A percentile compares a stretch with the other conserved stretches of the same genome.
phyloP scores from a whole-genome alignment of 2,888 invertebrate species.

The Coleophora flavipennella region DNA sequence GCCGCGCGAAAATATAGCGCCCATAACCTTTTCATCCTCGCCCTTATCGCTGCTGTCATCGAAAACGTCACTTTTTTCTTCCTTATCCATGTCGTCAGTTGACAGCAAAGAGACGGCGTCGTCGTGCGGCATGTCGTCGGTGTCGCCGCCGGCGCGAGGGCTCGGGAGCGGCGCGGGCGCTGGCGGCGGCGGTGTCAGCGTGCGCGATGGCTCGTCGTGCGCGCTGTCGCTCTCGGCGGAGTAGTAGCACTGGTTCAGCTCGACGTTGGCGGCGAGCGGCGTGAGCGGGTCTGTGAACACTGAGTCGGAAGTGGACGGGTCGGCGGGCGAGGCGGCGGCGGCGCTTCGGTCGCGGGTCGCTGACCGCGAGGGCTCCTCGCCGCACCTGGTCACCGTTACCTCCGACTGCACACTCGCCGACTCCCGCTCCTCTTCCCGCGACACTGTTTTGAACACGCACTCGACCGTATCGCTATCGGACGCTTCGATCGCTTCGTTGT shows the following conservation, averaged over 20 bases:
- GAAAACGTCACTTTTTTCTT: conserved; percentile 52
- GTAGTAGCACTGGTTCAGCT: conserved; percentile 76
- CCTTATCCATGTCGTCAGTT: conserved; percentile 42
- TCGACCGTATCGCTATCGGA: conserved; percentile 65
- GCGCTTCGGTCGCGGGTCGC: conserved; percentile 57
- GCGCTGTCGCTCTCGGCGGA: conserved; percentile 74
- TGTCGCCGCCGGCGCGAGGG: conserved; percentile 16
- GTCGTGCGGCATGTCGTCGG: conserved; percentile 49
- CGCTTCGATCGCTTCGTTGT: conserved; percentile 54
- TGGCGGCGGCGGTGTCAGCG: conserved; percentile 33
- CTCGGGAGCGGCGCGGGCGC: conserved; percentile 16
- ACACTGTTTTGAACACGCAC: conserved; percentile 52
- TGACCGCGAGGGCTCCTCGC: conserved; percentile 45
- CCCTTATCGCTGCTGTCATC: conserved; percentile 51
- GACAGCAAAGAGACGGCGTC: conserved; percentile 46
- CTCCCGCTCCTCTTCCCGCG: conserved; percentile 37
- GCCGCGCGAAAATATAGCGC: conserved; percentile 42
- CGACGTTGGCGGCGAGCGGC: conserved; percentile 67
- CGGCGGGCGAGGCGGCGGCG: conserved; percentile 55
- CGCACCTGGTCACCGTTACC: conserved; percentile 64
- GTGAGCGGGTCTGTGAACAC: conserved; percentile 82
- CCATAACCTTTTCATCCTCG: conserved; percentile 62
- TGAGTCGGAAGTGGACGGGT: conserved; percentile 79
- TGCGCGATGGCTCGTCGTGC: conserved; percentile 47
- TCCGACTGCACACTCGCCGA: conserved; percentile 49